Evolutionary conservation across 1,140 invertebrate species (phyloP).

Genomic region (Cherax destructor): DNA sequence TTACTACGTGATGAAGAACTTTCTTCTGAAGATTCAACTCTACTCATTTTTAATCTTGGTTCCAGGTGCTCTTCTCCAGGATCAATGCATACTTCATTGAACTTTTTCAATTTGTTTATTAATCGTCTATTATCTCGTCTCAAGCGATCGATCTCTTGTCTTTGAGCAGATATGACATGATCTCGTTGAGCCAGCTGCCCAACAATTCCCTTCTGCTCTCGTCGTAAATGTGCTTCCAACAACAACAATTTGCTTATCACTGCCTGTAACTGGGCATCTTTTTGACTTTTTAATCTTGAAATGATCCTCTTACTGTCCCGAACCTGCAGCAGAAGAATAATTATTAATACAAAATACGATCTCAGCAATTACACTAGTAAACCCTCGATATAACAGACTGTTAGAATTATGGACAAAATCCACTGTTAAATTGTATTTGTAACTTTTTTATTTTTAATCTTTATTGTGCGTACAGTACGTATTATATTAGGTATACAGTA

Average conservation of each 20-base stretch:
- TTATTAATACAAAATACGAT: neutral
- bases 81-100: constrained; percentile 58
- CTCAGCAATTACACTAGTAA: no score
- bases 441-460: no score
- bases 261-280: constrained; percentile 84
- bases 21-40: constrained; percentile 54
- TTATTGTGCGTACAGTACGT: no score
- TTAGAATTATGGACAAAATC: no score
- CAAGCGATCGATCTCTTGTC: constrained; percentile 85
- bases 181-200: constrained; percentile 85
- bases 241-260: constrained; percentile 88
- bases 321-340: constrained; percentile 35
- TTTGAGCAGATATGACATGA: constrained; percentile 86
- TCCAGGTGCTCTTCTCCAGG: constrained; percentile 23
- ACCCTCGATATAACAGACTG: no score
- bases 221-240: constrained; percentile 87
- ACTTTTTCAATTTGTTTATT: constrained; percentile 68
- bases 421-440: no score
- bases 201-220: constrained; percentile 90
- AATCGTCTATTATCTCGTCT: constrained; percentile 68
- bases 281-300: constrained; percentile 80
- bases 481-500: no score
- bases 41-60: constrained; percentile 56
- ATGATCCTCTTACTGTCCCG: constrained; percentile 73
- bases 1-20: constrained; percentile 17